A percentile compares a stretch with the other conserved stretches of the same genome.
Conservation (phyloP, 2,113 vertebrate genomes). For the Misgurnus anguillicaudatus region DNA sequence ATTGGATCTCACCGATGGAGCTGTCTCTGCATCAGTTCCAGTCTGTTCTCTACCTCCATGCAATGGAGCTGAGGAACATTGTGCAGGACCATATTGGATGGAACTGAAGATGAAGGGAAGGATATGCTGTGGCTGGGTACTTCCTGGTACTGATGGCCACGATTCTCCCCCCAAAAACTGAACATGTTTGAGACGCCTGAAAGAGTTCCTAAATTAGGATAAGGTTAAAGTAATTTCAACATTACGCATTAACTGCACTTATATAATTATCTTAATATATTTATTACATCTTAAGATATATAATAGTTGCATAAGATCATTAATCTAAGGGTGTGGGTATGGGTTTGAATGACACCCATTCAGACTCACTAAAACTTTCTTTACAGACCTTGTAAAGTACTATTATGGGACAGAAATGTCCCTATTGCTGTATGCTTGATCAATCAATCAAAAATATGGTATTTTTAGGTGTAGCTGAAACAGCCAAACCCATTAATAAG, state of each 20-base stretch:
- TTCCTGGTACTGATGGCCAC: slow-evolving; percentile 77
- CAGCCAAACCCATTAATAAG: no score
- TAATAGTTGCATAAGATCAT: no score
- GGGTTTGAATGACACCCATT: no score
- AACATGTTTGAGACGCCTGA: slow-evolving; percentile 85
- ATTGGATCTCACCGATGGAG: slow-evolving; percentile 74
- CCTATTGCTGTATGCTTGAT: no score
- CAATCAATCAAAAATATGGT: no score
- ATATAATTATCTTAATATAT: not conserved
- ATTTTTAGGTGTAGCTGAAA: no score
- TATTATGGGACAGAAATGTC: no score
- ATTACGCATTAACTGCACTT: not conserved
- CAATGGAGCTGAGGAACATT: slow-evolving; percentile 63
- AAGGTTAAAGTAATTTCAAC: not conserved
- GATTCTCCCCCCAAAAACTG: slow-evolving; percentile 80
- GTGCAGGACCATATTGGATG: slow-evolving; percentile 63
- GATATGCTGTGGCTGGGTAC: slow-evolving; percentile 72
- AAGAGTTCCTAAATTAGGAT: slow-evolving; percentile 68
- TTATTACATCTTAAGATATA: no score
- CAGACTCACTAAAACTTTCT: no score
- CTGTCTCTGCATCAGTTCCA: slow-evolving; percentile 81
- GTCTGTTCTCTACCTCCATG: slow-evolving; percentile 73
- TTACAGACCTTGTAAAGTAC: no score
- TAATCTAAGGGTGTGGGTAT: no score
- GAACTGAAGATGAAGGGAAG: slow-evolving; percentile 50